Base-by-base conservation (phyloP, 2,113 vertebrate species). In the Erythrocercus mccallii region DNA sequence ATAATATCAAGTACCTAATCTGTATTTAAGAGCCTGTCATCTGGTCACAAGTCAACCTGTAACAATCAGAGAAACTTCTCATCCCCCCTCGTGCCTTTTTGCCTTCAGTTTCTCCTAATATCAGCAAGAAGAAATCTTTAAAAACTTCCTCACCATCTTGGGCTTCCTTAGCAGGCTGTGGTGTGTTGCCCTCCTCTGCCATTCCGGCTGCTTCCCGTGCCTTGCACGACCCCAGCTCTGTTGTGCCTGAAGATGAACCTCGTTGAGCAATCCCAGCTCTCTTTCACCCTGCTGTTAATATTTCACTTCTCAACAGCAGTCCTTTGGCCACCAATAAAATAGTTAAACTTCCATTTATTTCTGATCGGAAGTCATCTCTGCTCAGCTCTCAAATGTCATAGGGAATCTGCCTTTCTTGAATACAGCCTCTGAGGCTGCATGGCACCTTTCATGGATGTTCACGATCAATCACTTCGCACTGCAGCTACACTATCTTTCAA, bases 141-240 rank as follows among this genome's bases (percentile, higher is more conserved):
- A 54, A 76, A 81, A 38, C 35, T 57, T 77, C 31, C 97, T 97
- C 83, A 97, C 97, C 97, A 62, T 22, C 38, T 51, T 40, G 94
- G 37, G 68, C 30, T 81, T 88, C 76, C 27, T 71, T 62, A 57
- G 40, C 72, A 92, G 81, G 44, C 70, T 83, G 61, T 77, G 48
- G 37, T 23, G 37, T 28, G 25, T 22, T 2, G 2, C 90, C 27
- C 58, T 35, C 40, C 47, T 91, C 93, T 73, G 74, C 81, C 96
- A 97, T 97, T 85, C 53, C 38, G 5, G 58, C 73, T 4, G 22
- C 56, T 84, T 71, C 58, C 38, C 22, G 48, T 1, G 2, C 44
- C 30, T n/a, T 17, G 27, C 57, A 47, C 0, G 3, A 61, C 48
- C 27, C 40, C 88, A 94, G 72, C 58, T 91, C 64, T 81, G n/a